phyloP scores from a whole-genome alignment of 2,888 invertebrate genomes.

The Emesis furor region DNA sequence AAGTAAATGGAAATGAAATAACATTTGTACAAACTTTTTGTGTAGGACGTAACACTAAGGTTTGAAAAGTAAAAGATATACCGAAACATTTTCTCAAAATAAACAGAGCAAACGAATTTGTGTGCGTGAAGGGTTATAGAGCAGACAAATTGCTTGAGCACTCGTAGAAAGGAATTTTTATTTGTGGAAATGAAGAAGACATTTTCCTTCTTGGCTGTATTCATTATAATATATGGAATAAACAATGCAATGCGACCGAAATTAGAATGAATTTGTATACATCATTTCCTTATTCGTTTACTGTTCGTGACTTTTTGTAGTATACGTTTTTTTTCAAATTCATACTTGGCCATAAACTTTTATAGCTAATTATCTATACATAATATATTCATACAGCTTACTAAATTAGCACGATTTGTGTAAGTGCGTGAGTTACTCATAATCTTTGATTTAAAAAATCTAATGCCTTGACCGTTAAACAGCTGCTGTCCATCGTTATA shows the following conservation, averaged over 20 bases:
- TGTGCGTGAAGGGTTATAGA: constrained; percentile 38
- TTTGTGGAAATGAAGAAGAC: constrained; percentile 36
- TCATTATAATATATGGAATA: constrained; percentile 27
- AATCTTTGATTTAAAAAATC: too few relatives aligned
- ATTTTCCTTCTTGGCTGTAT: constrained; percentile 31
- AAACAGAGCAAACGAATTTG: constrained; percentile 32
- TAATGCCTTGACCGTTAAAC: too few relatives aligned
- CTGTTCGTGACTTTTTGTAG: background rate
- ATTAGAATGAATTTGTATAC: constrained; percentile 19
- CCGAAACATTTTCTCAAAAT: constrained; percentile 18
- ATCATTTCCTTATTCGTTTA: background rate
- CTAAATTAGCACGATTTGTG: too few relatives aligned
- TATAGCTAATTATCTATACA: too few relatives aligned
- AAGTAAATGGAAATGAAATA: background rate
- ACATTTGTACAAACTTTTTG: background rate
- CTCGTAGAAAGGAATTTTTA: constrained; percentile 37
- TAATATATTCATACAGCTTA: too few relatives aligned
- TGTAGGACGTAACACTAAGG: background rate
- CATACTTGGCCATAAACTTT: too few relatives aligned
- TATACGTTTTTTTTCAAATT: background rate
- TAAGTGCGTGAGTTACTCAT: too few relatives aligned
- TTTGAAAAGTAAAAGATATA: constrained; percentile 19
- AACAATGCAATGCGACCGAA: constrained; percentile 15
- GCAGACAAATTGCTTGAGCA: constrained; percentile 36
- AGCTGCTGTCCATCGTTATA: too few relatives aligned